phyloP scores from a whole-genome alignment of 2,113 vertebrate genomes.

The Argyrosomus japonicus region DNA sequence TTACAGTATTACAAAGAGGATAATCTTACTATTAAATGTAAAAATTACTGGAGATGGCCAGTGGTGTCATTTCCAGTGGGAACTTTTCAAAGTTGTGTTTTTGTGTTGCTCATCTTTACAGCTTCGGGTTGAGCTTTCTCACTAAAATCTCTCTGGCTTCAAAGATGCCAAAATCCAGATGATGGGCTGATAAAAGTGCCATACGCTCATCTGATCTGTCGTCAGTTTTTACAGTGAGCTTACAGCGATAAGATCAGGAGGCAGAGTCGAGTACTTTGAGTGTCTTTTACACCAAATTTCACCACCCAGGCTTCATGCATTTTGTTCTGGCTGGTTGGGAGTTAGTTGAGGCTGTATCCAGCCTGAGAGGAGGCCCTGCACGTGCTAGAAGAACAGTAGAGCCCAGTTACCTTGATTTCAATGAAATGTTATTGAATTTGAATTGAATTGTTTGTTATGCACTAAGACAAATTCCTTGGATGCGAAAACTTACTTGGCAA shows the following conservation, averaged over 20 bases:
- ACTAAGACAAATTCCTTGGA: no score
- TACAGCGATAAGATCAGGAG: neutral
- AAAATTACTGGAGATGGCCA: neutral
- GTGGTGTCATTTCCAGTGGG: neutral
- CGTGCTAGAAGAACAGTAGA: neutral
- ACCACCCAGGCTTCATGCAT: neutral
- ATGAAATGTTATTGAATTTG: neutral
- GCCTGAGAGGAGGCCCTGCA: neutral
- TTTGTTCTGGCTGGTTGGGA: neutral
- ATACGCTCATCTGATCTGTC: neutral
- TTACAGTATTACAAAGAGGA: neutral
- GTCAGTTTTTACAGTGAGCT: conserved; percentile 1
- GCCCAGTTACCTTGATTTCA: neutral
- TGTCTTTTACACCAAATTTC: neutral
- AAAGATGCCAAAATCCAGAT: neutral
- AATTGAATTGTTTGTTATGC: no score
- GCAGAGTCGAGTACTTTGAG: neutral
- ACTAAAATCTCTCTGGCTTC: neutral
- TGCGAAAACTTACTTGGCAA: no score
- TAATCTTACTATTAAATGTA: neutral
- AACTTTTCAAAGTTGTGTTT: neutral
- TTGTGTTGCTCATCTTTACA: neutral
- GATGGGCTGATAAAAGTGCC: neutral
- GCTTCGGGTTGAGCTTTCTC: neutral
- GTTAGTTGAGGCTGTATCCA: no score